phyloP scores from a whole-genome alignment of 2,797 vertebrate genomes.

The Enteromius thamalakanensis region DNA sequence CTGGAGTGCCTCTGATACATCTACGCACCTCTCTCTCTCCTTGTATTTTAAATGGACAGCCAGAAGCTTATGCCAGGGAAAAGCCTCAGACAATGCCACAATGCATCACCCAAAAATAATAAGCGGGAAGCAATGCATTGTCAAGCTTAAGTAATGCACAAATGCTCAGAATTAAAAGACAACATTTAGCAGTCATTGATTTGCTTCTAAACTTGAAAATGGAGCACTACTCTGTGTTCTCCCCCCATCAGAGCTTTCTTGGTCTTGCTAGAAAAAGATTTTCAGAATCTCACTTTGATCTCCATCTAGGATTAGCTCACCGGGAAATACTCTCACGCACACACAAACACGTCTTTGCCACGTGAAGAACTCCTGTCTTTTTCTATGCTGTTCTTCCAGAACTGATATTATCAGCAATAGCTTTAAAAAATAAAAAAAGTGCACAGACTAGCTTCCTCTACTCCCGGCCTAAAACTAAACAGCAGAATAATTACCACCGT shows the following conservation, averaged over 20 bases:
- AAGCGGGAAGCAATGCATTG: neutral
- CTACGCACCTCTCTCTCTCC: conserved; percentile 22
- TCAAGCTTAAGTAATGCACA: conserved; percentile 2
- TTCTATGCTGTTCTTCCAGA: neutral
- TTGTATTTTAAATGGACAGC: conserved; percentile 37
- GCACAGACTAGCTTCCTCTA: conserved; percentile 40
- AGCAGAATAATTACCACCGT: conserved; percentile 47
- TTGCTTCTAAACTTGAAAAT: conserved; percentile 33
- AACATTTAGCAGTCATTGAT: conserved; percentile 21
- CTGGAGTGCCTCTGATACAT: conserved; percentile 51
- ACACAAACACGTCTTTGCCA: neutral
- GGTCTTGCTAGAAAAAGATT: conserved; percentile 48
- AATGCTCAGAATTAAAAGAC: conserved; percentile 24
- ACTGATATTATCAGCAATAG: conserved; percentile 17
- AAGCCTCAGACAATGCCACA: neutral
- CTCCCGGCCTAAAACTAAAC: conserved; percentile 44
- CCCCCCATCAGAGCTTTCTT: conserved; percentile 42
- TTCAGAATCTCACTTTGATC: conserved; percentile 59
- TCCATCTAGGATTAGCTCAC: conserved; percentile 56
- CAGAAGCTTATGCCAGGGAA: neutral
- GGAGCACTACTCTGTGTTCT: neutral
- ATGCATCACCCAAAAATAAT: neutral
- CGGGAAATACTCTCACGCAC: conserved; percentile 44
- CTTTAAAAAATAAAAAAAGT: conserved; percentile 18
- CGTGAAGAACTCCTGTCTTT: neutral